phyloP scores from a whole-genome alignment of 2,888 invertebrate species.

The Idaea biselata region DNA sequence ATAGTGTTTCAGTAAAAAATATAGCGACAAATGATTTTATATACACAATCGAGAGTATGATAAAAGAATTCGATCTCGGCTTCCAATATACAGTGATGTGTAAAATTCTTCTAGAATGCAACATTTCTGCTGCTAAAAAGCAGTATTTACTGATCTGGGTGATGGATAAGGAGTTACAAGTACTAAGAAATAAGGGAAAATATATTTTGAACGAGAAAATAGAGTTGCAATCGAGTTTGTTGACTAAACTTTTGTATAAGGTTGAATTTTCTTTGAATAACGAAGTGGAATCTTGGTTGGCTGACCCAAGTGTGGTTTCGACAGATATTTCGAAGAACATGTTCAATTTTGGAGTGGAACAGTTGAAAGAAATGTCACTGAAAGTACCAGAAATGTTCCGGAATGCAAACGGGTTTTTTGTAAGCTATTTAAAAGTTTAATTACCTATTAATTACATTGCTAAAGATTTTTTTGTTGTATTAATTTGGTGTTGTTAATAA shows the following conservation, averaged over 20 bases:
- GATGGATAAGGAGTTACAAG: constrained; percentile 81
- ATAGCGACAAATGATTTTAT: constrained; percentile 74
- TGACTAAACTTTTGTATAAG: constrained; percentile 81
- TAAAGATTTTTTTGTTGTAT: constrained; percentile 6
- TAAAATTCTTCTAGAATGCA: constrained; percentile 78
- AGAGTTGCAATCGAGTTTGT: constrained; percentile 63
- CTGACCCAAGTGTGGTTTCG: constrained; percentile 73
- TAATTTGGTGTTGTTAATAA: background rate
- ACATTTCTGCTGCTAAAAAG: constrained; percentile 57
- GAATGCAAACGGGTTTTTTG: constrained; percentile 77
- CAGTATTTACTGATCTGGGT: constrained; percentile 82
- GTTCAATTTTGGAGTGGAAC: constrained; percentile 75
- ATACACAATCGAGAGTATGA: constrained; percentile 71
- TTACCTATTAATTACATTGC: constrained; percentile 32
- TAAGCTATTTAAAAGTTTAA: constrained; percentile 80
- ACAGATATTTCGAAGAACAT: constrained; percentile 81
- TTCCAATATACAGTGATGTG: constrained; percentile 74
- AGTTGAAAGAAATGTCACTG: constrained; percentile 78
- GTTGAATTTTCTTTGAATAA: constrained; percentile 65
- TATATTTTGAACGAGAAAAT: constrained; percentile 49
- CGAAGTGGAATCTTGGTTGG: constrained; percentile 74
- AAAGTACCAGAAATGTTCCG: constrained; percentile 79
- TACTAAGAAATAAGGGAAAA: constrained; percentile 58
- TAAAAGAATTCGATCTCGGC: constrained; percentile 72
- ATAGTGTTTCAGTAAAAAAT: constrained; percentile 43